Evolutionary conservation across 2,888 invertebrate genomes (phyloP).

Genomic region (Cistogaster globosa): DNA sequence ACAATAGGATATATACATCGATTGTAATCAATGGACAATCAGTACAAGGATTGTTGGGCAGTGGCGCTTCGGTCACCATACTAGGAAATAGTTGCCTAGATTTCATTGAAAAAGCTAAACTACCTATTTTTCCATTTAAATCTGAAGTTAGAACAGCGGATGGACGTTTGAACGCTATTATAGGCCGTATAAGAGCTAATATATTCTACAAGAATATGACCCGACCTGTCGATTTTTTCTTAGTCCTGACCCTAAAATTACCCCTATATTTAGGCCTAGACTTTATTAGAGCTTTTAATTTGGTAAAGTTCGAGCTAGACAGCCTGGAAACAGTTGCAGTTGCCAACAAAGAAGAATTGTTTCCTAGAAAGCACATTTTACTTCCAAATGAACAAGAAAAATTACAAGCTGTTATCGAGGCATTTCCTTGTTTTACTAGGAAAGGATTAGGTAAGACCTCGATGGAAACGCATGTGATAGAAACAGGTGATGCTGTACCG

Average conservation of each 20-base stretch:
- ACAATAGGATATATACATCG: background rate
- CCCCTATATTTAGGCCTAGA: background rate
- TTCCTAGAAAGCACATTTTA: no score
- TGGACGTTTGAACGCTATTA: background rate
- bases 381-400: no score
- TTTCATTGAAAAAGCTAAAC: background rate
- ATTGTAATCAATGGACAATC: background rate
- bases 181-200: background rate
- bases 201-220: background rate
- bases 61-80: background rate
- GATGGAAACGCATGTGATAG: background rate
- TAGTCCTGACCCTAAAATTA: background rate
- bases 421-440: background rate
- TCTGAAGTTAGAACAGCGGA: background rate
- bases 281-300: background rate
- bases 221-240: background rate
- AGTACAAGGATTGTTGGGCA: constrained; percentile 8
- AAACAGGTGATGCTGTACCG: background rate
- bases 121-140: background rate
- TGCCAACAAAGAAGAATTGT: background rate
- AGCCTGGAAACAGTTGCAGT: background rate
- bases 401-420: no score
- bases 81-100: background rate
- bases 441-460: background rate
- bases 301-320: background rate